phyloP scores from a whole-genome alignment of 2,113 vertebrate genomes.

The Oceanodroma tethys region DNA sequence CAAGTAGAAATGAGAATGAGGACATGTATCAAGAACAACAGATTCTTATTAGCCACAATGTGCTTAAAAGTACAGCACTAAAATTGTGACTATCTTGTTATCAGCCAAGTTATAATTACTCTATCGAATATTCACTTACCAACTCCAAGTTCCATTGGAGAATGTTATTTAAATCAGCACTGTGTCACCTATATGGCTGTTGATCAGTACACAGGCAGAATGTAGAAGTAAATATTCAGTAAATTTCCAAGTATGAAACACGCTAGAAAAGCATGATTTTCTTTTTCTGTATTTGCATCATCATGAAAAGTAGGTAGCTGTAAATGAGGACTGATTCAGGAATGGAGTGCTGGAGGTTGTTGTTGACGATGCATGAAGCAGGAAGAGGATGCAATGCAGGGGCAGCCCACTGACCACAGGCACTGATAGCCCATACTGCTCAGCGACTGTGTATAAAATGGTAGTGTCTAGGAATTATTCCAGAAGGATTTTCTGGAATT shows the following conservation, averaged over 20 bases:
- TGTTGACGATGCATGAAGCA: conserved; percentile 11
- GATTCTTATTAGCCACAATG: background rate
- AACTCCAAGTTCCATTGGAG: background rate
- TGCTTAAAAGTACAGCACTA: background rate
- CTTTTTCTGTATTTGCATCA: conserved; percentile 6
- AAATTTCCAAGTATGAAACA: background rate
- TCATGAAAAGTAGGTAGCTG: background rate
- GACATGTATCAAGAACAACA: background rate
- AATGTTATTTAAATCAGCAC: background rate
- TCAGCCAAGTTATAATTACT: conserved; percentile 1
- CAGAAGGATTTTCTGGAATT: background rate
- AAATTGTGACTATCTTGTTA: background rate
- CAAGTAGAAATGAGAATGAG: background rate
- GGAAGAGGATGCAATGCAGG: background rate
- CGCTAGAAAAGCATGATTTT: background rate
- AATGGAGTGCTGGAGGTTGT: background rate
- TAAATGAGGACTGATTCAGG: background rate
- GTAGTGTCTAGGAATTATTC: background rate
- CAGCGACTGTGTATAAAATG: fast-evolving
- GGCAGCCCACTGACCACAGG: background rate
- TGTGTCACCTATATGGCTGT: background rate
- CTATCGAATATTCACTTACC: background rate
- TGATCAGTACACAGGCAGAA: conserved; percentile 12
- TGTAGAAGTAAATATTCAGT: background rate
- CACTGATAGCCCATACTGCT: background rate